These are phyloP conservation scores for Brachynemurus nebulosus DNA, from an alignment of 2,888 invertebrate genomes.

Conservation along the genomic window DNA sequence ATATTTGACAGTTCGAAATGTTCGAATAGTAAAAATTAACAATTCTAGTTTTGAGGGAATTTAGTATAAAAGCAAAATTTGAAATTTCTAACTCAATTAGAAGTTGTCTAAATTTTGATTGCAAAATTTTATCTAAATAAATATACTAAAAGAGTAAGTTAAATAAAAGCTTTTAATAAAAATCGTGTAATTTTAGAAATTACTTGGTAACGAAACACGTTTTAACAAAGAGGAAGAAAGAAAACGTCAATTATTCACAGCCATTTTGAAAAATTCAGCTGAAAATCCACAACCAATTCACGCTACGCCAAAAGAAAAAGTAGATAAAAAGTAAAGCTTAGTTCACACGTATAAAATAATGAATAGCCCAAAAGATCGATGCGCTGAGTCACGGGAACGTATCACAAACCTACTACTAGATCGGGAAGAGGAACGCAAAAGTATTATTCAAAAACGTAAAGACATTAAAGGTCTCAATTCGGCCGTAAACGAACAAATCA, in stretches of 20 bases:
- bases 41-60: no score
- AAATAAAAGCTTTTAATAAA: no score
- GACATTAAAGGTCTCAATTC: conserved; percentile 46
- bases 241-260: conserved; percentile 27
- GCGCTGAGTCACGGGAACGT: conserved; percentile 34
- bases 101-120: no score
- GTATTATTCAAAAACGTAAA: conserved; percentile 48
- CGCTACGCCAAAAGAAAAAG: conserved; percentile 34
- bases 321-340: no score
- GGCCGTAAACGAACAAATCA: conserved; percentile 50
- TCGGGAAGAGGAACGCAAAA: conserved; percentile 49
- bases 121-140: no score
- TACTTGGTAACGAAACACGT: no score
- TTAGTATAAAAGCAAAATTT: no score
- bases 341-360: conserved; percentile 1
- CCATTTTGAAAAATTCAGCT: conserved; percentile 36
- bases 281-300: conserved; percentile 32
- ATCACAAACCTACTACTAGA: conserved; percentile 33
- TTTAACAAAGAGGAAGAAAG: conserved; percentile 18
- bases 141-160: no score
- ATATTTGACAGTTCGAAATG: no score
- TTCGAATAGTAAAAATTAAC: no score
- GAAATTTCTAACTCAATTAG: no score
- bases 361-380: conserved; percentile 29
- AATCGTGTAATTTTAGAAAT: no score